Base-by-base conservation (phyloP, 2,888 invertebrate genomes). In the Phytoseiulus persimilis region DNA sequence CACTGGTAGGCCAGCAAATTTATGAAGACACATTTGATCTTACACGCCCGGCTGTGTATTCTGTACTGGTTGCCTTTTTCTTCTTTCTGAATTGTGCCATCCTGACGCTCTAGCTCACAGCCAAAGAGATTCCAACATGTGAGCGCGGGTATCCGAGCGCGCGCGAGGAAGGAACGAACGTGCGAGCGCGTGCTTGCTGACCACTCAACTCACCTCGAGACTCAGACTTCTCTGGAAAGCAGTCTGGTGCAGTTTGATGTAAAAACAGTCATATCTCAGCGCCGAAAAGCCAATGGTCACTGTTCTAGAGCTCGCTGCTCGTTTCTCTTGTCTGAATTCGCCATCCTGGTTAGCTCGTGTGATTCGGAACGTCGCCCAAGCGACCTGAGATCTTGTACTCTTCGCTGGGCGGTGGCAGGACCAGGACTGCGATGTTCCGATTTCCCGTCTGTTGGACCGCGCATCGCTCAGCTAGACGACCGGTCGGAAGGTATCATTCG, bases 21-120 rank as follows among this genome's bases (percentile, higher is more conserved):
- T 65, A 65, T 65, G 65, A 65, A 65, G 65, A 65, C 65, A 65
- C 65, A 65, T 65, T 65, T 65, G 65, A 65, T 65, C 65, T 65
- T 65, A 6, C 18, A 6, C 18, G 65, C 65, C 18, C 28, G 65
- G 65, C 46, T 46, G 46, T 14, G 46, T 46, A 46, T 46, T 46
- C 46, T 11, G 9, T 46, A 14, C 9, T 46, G 9, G 46, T 14
- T 46, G 9, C 9, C 46, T 14, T 14, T 28, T 28, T 65, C 28
- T 65, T 14, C 65, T 65, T 65, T 28, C 2, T 65, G 65, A 65
- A 65, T 65, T 65, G 65, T 23, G 65, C 65, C 65, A 65, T 65
- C 28, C 65, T 2, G 18, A 23, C 65, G 65, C 28, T 65, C 18
- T 65, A 14, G 14, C 14, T 28, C 65, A 46, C 46, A 46, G 14